These are phyloP conservation scores for Oryzias woworae DNA, from an alignment of 2,113 vertebrate genomes.

Conservation along the genomic window DNA sequence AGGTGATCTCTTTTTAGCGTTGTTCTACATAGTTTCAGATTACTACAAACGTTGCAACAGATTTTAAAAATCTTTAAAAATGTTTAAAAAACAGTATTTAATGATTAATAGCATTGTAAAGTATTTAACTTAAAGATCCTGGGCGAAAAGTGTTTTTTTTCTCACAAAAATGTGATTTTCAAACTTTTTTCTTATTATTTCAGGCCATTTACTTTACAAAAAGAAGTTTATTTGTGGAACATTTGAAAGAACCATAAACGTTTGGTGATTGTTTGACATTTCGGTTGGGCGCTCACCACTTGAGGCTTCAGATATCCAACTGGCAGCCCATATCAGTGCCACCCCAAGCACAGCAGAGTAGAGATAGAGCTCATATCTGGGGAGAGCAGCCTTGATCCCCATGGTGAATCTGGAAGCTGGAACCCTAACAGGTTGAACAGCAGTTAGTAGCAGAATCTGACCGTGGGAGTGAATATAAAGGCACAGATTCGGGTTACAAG, in stretches of 20 bases:
- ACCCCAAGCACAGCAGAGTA: slow-evolving; percentile 83
- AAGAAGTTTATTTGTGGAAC: no score
- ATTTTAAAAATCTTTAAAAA: no score
- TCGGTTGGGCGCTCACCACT: slow-evolving; percentile 77
- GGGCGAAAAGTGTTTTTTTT: no score
- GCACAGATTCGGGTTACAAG: background rate
- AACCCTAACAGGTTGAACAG: slow-evolving; percentile 24
- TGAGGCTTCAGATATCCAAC: slow-evolving; percentile 88
- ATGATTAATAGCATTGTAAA: no score
- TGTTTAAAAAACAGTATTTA: no score
- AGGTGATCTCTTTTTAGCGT: slow-evolving; percentile 6
- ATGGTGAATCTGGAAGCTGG: slow-evolving; percentile 68
- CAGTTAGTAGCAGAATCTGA: slow-evolving; percentile 6
- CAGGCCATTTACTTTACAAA: no score
- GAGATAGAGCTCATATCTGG: slow-evolving; percentile 88
- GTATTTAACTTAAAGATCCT: no score
- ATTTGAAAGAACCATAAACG: no score
- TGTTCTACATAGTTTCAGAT: slow-evolving; percentile 5
- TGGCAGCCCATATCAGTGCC: slow-evolving; percentile 85
- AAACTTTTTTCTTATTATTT: no score
- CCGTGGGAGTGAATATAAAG: background rate
- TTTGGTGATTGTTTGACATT: background rate
- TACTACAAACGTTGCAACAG: background rate
- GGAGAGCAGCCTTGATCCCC: slow-evolving; percentile 88
- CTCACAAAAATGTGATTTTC: no score